Evolutionary conservation across 1,140 invertebrate species (phyloP).

Genomic region (Pogonomyrmex barbatus): DNA sequence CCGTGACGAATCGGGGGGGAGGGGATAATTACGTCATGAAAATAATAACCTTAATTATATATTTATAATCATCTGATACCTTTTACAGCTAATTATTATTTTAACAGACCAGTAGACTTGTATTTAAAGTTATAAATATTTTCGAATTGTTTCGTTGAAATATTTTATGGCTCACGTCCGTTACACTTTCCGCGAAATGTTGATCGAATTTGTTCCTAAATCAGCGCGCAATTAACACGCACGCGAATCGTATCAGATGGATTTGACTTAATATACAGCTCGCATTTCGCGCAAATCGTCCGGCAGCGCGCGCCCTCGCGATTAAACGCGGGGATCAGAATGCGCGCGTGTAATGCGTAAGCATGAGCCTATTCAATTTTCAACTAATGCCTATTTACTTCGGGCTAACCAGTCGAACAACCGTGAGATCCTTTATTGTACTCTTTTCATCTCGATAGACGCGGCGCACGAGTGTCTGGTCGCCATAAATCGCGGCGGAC

Average conservation of each 20-base stretch:
- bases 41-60: constrained; percentile 3
- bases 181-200: neutral
- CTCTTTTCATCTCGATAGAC: constrained; percentile 64
- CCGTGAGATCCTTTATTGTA: constrained; percentile 60
- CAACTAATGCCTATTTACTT: constrained; percentile 67
- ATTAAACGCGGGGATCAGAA: constrained; percentile 24
- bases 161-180: neutral
- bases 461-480: constrained; percentile 62
- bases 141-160: neutral
- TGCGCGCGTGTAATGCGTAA: constrained; percentile 2
- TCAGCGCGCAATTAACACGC: constrained; percentile 1
- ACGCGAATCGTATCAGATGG: neutral
- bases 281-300: constrained; percentile 9
- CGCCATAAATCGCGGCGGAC: constrained; percentile 70
- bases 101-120: neutral
- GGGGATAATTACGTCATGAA: constrained; percentile 15
- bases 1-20: neutral
- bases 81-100: constrained; percentile 14
- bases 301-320: constrained; percentile 3
- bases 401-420: constrained; percentile 34
- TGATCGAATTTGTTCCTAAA: neutral
- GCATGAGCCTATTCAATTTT: constrained; percentile 60
- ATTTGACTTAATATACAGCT: neutral
- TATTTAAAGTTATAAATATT: neutral
- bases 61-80: neutral